These are phyloP conservation scores for Tetheella fluctuosa DNA, from an alignment of 2,888 invertebrate species.

Conservation along the genomic window DNA sequence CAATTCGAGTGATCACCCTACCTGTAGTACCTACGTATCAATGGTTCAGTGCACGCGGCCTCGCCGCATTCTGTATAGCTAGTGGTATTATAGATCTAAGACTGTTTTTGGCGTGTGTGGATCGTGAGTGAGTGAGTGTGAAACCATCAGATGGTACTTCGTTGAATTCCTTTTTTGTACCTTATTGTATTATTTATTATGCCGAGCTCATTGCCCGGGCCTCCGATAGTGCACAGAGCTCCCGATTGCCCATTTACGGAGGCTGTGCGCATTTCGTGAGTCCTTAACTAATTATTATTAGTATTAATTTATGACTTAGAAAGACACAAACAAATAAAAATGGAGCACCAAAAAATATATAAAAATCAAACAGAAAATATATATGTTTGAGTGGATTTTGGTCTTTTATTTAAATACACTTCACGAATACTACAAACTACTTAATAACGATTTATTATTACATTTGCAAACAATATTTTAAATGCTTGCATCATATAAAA, in stretches of 20 bases:
- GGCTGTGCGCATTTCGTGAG: conserved; percentile 64
- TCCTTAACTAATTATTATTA: conserved; percentile 73
- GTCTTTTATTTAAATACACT: conserved; percentile 59
- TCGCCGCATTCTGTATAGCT: conserved; percentile 79
- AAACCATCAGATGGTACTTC: conserved; percentile 78
- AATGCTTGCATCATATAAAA: too few relatives aligned
- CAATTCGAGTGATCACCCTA: conserved; percentile 80
- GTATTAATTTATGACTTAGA: conserved; percentile 81
- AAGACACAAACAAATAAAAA: conserved; percentile 74
- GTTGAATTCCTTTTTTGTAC: conserved; percentile 75
- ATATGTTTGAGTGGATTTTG: conserved; percentile 75
- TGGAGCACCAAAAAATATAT: conserved; percentile 81
- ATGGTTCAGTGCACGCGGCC: conserved; percentile 75
- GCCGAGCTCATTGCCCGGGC: conserved; percentile 82
- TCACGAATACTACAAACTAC: not conserved
- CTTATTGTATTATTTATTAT: conserved; percentile 82
- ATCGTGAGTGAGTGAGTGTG: conserved; percentile 71
- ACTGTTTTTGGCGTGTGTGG: conserved; percentile 73
- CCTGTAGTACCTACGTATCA: conserved; percentile 49
- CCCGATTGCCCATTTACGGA: conserved; percentile 81
- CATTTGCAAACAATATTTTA: too few relatives aligned
- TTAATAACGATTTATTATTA: too few relatives aligned
- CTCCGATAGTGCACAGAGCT: conserved; percentile 64
- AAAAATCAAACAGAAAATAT: conserved; percentile 80
- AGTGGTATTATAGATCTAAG: conserved; percentile 82